Evolutionary conservation across 2,113 vertebrate species (phyloP), one percentile per base, ranked within the genome.

Genomic region (Crotophaga sulcirostris): DNA sequence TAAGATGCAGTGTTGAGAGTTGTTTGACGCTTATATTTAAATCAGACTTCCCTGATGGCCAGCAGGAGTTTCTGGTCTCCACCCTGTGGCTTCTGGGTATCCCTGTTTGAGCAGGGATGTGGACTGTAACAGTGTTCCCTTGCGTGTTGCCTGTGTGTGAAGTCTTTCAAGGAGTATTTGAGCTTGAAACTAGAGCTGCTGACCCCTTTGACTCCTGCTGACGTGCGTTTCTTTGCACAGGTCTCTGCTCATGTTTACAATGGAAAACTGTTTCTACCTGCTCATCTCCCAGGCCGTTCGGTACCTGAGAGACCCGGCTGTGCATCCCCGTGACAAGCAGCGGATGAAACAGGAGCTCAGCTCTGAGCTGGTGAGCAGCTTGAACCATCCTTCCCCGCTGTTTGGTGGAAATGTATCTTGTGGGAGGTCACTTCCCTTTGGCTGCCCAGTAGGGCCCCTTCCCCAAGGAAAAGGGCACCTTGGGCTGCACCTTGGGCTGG

Each of bases 181-280:
- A 51, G 52, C 24, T 24, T 63, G 66, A 34, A 49, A 38, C 4
- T 8, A 13, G 36, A 34, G 13, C 1, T n/a, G 64, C 45, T 78
- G 47, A 52, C 44, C 51, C 29, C 60, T 69, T 18, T 51, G 60
- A 13, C 76, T 86, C 56, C 80, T 78, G 68, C 67, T 96, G 42
- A 66, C 23, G 9, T 4, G 33, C 5, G 4, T 74, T 82, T 91
- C 45, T 81, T 29, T 63, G 26, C 86, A 3, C 95, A 99, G 99
- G 98, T 99, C 99, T 9, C 96, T 99, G 87, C 98, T 99, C 84
- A 98, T 99, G 98, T 99, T 99, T 95, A 99, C 98, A 59, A 99
- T 99, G 98, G 99, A 99, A 77, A 99, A 99, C 98, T 99, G 99
- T 94, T 99, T 99, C 98, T 99, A 99, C 94, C 98, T 99, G 97